Conservation (phyloP, 1,140 invertebrate genomes). For the Dreissena rostriformis region DNA sequence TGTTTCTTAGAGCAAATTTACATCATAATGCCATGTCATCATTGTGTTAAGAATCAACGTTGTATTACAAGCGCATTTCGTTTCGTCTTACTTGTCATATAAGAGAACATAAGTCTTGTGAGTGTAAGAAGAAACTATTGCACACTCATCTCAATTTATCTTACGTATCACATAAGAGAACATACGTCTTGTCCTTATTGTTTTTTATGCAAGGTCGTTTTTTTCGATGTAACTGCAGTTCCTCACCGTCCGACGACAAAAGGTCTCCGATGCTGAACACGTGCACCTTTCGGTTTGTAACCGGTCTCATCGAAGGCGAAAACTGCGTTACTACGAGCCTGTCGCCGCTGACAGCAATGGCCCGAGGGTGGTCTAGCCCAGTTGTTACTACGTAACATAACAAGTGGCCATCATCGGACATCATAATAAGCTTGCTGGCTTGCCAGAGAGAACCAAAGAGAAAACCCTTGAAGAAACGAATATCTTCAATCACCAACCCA, state of each 20-base stretch:
- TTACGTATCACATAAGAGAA: too few species aligned
- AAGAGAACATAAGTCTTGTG: too few species aligned
- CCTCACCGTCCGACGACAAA: not conserved
- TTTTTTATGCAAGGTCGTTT: too few species aligned
- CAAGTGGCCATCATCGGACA: constrained; percentile 19
- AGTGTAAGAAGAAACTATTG: too few species aligned
- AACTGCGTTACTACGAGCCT: constrained; percentile 39
- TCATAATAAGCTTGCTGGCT: constrained; percentile 16
- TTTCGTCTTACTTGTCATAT: too few species aligned
- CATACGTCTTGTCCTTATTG: too few species aligned
- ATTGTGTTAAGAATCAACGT: too few species aligned
- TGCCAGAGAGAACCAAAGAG: constrained; percentile 34
- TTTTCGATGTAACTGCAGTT: not conserved
- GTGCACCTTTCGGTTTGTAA: constrained; percentile 9
- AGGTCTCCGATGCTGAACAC: constrained; percentile 3
- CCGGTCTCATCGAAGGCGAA: constrained; percentile 11
- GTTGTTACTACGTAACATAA: constrained; percentile 6
- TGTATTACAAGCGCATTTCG: too few species aligned
- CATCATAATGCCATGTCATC: too few species aligned
- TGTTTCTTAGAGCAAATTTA: too few species aligned
- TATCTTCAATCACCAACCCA: constrained; percentile 31
- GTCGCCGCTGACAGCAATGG: not conserved
- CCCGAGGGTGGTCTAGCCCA: constrained; percentile 26
- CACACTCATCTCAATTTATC: too few species aligned
- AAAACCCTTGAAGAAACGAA: constrained; percentile 5